Percentiles rank a stretch among this genome's conserved stretches.
phyloP scores from a whole-genome alignment of 2,113 vertebrate genomes.

The Actenoides lindsayi region DNA sequence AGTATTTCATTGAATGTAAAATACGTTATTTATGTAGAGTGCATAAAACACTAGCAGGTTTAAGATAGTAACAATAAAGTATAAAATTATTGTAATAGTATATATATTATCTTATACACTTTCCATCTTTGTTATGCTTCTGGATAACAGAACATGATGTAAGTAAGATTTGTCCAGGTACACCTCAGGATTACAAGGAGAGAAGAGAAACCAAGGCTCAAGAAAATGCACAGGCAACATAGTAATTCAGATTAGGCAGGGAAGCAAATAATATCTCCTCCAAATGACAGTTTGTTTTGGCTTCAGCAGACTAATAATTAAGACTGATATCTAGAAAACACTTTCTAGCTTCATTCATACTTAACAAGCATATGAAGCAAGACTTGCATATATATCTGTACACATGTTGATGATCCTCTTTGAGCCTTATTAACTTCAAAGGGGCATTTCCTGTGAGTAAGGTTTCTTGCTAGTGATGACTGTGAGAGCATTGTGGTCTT shows the following conservation, averaged over 20 bases:
- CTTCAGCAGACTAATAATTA: not conserved
- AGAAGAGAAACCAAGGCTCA: not conserved
- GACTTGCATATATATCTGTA: not conserved
- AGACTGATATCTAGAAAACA: not conserved
- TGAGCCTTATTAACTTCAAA: not conserved
- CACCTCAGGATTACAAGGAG: not conserved
- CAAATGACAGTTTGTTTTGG: not conserved
- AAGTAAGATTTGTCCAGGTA: not conserved
- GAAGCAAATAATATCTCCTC: not conserved
- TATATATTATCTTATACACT: not conserved
- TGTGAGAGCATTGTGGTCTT: not conserved
- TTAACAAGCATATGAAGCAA: not conserved
- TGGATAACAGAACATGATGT: not conserved
- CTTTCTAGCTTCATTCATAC: not conserved
- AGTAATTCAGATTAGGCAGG: not conserved
- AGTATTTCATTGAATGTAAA: not conserved
- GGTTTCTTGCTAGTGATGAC: not conserved
- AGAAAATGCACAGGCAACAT: not conserved
- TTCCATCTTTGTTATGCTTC: not conserved
- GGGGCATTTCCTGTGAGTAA: not conserved
- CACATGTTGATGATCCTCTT: not conserved
- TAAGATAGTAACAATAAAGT: not conserved
- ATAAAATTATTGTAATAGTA: not conserved
- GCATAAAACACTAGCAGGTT: not conserved
- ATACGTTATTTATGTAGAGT: not conserved